Base-by-base conservation (phyloP, 2,113 vertebrate genomes). In the Saccopteryx bilineata region DNA sequence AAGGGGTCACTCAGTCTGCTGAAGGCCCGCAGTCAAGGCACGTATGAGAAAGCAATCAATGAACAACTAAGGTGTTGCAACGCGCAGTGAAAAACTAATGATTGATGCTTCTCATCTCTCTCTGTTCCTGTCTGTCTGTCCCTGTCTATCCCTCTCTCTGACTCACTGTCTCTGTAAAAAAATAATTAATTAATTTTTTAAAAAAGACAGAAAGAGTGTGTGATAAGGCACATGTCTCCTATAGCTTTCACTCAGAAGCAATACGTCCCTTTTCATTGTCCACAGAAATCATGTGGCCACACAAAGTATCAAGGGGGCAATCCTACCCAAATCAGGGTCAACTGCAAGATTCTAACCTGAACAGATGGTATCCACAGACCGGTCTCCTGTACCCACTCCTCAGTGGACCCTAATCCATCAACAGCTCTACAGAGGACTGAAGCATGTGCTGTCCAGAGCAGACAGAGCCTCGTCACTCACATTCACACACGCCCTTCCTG, bases 281-380 rank as follows among this genome's bases (percentile, higher is more conserved):
- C 66, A 33, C 19, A 84, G 83, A 76, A 58, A 63, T 63, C 78
- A 50, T 0, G 3, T 0, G 9, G 26, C 33, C 79, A 65, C 39
- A 48, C 31, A 39, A n/a, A 33, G 31, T 26, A 48, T 60, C 74
- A 66, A 69, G 15, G 12, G 54, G 18, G 5, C 1, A 28, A n/a
- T 26, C 54, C 80, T 13, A 9, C 60, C 7, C 56, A 78, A 28
- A 91, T 23, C 39, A 28, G 31, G 28, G 58, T 4, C 7, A 72
- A 46, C 4, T 2, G 90, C 15, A 31, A 65, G 74, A 11, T 21
- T 7, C 24, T 5, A 18, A 56, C 23, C 7, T 23, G 21, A 15
- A 24, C 1, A 11, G 24, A 52, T 1, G 10, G 18, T 1, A 7
- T 5, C 46, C 39, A 0, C 50, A 56, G 24, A 5, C 0, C 1